Evolutionary conservation across 2,797 vertebrate genomes (phyloP).

Genomic region (Bryconaethiops microstoma): DNA sequence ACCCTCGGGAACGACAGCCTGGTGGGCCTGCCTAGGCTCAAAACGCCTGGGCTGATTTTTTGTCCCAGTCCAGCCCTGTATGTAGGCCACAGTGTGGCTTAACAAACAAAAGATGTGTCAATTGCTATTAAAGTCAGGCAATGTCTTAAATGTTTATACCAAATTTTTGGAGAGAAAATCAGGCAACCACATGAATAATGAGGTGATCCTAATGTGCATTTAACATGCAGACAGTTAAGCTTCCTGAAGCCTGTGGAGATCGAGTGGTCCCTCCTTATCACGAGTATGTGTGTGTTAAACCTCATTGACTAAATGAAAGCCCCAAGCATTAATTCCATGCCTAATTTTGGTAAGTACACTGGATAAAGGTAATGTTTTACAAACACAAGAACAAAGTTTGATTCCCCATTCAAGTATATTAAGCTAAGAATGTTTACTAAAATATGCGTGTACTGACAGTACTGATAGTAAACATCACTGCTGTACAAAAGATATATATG

Average conservation of each 20-base stretch:
- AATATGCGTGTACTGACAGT: background rate
- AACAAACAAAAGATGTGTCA: too few relatives aligned
- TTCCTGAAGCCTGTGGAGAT: too few relatives aligned
- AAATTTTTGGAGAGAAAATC: too few relatives aligned
- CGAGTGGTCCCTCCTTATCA: too few relatives aligned
- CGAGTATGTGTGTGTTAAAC: background rate
- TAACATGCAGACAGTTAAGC: background rate
- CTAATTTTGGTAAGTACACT: background rate
- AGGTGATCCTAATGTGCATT: background rate
- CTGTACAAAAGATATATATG: too few relatives aligned
- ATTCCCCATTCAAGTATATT: background rate
- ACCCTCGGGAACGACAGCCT: too few relatives aligned
- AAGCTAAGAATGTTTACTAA: background rate
- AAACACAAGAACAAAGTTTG: background rate
- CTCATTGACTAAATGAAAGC: background rate
- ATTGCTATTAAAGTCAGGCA: background rate
- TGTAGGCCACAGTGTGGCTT: too few relatives aligned
- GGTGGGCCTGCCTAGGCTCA: too few relatives aligned
- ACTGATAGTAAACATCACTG: too few relatives aligned
- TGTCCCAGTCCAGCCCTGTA: too few relatives aligned
- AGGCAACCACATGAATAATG: too few relatives aligned
- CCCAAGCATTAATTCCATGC: background rate
- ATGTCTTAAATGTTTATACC: background rate
- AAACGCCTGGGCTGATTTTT: too few relatives aligned
- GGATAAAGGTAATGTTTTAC: background rate